Conservation (phyloP, 2,797 vertebrate species). For the Oryzias sinensis region DNA sequence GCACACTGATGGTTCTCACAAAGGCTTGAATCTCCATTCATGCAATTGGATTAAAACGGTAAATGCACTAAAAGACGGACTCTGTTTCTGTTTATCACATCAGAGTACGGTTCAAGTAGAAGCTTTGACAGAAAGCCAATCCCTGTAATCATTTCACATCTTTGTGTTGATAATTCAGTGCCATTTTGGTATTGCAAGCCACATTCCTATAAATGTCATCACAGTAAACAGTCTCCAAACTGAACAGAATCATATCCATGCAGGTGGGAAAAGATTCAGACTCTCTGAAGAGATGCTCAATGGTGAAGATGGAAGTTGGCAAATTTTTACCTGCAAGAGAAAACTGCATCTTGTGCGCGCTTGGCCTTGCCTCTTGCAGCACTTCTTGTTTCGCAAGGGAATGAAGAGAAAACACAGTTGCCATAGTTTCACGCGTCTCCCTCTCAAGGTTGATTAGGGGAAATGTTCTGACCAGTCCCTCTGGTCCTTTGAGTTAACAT, state of each 20-base stretch:
- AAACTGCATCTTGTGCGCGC: conserved; percentile 20
- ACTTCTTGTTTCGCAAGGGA: conserved; percentile 42
- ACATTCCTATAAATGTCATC: conserved; percentile 43
- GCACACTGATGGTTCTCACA: background rate
- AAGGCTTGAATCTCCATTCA: conserved; percentile 45
- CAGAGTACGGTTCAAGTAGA: conserved; percentile 7
- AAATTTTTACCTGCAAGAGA: conserved; percentile 44
- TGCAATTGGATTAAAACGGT: conserved; percentile 13
- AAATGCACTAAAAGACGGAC: background rate
- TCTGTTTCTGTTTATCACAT: background rate
- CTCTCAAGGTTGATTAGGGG: conserved; percentile 47
- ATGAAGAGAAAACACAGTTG: conserved; percentile 55
- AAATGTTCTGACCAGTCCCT: conserved; percentile 40
- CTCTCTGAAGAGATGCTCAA: conserved; percentile 16
- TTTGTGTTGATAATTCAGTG: conserved; percentile 22
- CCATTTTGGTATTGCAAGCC: conserved; percentile 22
- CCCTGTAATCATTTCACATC: conserved; percentile 33
- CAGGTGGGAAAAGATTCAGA: conserved; percentile 15
- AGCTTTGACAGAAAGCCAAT: conserved; percentile 20
- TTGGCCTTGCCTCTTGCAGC: conserved; percentile 37
- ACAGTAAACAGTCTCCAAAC: conserved; percentile 23
- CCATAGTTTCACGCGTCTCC: conserved; percentile 68
- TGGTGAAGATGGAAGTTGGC: conserved; percentile 22
- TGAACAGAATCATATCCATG: conserved; percentile 12
- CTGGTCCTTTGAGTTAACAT: conserved; percentile 41